Evolutionary conservation across 2,888 invertebrate species (phyloP), one percentile per base, ranked within the genome.

Genomic region (Orthosia incerta): DNA sequence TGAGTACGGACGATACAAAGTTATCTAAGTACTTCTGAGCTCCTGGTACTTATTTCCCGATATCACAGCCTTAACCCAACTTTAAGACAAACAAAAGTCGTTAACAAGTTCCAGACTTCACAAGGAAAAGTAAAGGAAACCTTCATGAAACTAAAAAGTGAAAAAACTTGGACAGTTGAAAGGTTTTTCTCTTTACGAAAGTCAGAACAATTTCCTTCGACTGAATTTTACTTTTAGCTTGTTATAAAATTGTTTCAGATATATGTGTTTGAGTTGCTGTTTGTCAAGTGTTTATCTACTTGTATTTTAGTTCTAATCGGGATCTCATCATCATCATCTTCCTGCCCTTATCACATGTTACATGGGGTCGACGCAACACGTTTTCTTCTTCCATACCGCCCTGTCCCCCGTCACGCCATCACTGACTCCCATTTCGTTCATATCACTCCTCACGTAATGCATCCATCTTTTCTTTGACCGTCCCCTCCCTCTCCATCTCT

Each of bases 221-320:
- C 31, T 61, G 23, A 57, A 69, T 62, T 67, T 62, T 81, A 56
- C 60, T 81, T 76, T 76, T 53, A 46, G 51, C 48, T 80, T 63
- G 45, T 72, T 72, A 57, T 26, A 51, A 67, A 61, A 76, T 69
- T 76, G 76, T 81, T 76, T 70, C 26, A 39, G 46, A 75, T 75
- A 18, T 46, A 59, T 64, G 51, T 80, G 23, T 74, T 80, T 59
- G 0, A 56, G 31, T 39, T 15, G 18, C 3, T 13, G 51, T 39
- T 4, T 7, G 39, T 39, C 9, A 39, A 7, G 39, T 39, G 39
- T 9, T 39, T 39, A 9, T 9, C 39, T 39, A 39, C 9, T 9
- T 39, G 39, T 39, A 39, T 39, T 39, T 39, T 31, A 31, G 31
- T 31, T 31, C 7, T 31, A 31, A 31, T 31, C 26, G 26, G 26